Percentiles rank a stretch among this genome's conserved stretches.
Conservation (phyloP, 2,888 invertebrate species). For the Dicranocentrus wangi region DNA sequence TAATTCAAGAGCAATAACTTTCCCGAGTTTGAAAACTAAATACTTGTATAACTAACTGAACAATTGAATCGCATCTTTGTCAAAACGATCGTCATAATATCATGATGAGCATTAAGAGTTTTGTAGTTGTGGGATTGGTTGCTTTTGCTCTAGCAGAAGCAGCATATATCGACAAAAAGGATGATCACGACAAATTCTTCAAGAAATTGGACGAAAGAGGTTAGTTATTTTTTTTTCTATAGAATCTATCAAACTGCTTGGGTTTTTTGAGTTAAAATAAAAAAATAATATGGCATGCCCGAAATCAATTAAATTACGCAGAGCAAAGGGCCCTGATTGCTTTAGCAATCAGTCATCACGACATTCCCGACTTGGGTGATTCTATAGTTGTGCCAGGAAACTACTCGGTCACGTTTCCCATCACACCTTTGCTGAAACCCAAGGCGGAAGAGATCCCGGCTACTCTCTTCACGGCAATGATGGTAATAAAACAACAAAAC, state of each 20-base stretch:
- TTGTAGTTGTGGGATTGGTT: too few species aligned
- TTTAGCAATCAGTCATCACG: slow-evolving; percentile 40
- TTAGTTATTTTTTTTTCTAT: too few species aligned
- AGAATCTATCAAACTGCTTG: too few species aligned
- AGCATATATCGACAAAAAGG: slow-evolving; percentile 8
- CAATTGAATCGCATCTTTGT: too few species aligned
- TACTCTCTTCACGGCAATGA: slow-evolving; percentile 31
- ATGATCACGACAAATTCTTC: slow-evolving; percentile 42
- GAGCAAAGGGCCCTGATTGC: slow-evolving; percentile 34
- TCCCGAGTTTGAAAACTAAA: too few species aligned
- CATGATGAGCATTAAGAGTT: too few species aligned
- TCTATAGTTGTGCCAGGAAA: neutral
- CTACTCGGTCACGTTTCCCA: slow-evolving; percentile 4
- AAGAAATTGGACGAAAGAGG: slow-evolving; percentile 12
- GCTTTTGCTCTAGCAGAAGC: neutral
- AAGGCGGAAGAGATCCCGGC: slow-evolving; percentile 34
- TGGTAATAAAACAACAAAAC: too few species aligned
- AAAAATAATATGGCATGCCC: neutral
- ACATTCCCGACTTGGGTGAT: too few species aligned
- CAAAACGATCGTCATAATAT: too few species aligned
- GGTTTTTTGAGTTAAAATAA: neutral
- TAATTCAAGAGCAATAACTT: too few species aligned
- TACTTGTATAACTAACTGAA: too few species aligned
- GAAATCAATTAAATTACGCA: neutral
- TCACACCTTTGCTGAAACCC: slow-evolving; percentile 24